Conservation (phyloP, 2,888 invertebrate species). For the Agrilus mali region DNA sequence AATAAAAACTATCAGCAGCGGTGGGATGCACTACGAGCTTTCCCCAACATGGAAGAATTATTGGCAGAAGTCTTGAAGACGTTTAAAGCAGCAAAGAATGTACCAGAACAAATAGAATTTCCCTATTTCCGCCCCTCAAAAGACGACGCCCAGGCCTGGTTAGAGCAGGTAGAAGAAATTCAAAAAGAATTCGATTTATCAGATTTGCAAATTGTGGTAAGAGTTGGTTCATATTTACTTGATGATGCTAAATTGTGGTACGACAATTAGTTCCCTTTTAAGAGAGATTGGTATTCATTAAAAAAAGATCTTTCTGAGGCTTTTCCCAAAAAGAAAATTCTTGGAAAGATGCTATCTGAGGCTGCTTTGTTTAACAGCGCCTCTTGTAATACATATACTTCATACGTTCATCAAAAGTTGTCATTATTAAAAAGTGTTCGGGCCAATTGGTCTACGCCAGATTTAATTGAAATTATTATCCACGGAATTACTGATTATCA, state of each 20-base stretch:
- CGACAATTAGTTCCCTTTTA: too few species aligned
- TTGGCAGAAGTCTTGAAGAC: slow-evolving; percentile 1
- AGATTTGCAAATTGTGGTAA: slow-evolving; percentile 2
- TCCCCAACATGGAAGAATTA: slow-evolving; percentile 1
- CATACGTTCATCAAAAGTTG: slow-evolving; percentile 15
- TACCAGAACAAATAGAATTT: slow-evolving; percentile 3
- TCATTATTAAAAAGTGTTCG: slow-evolving; percentile 14
- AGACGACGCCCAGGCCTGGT: slow-evolving; percentile 1
- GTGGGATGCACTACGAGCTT: too few species aligned
- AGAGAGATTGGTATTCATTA: slow-evolving; percentile 6
- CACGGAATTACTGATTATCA: slow-evolving; percentile 13
- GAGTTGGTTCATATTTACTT: too few species aligned
- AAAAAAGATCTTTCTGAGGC: slow-evolving; percentile 15
- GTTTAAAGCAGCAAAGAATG: background rate
- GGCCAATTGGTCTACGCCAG: slow-evolving; percentile 13
- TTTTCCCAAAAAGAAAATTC: slow-evolving; percentile 14
- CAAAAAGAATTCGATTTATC: slow-evolving; percentile 2
- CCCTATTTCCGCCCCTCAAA: background rate
- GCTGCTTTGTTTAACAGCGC: slow-evolving; percentile 13
- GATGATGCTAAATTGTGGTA: too few species aligned
- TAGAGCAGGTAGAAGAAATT: slow-evolving; percentile 3
- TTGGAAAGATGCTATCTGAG: slow-evolving; percentile 13
- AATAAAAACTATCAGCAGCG: too few species aligned
- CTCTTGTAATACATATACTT: slow-evolving; percentile 12
- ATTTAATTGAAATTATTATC: slow-evolving; percentile 14